A percentile compares a stretch with the other conserved stretches of the same genome.
phyloP scores from a whole-genome alignment of 2,888 invertebrate genomes.

The Cryptocheilus praepositus region DNA sequence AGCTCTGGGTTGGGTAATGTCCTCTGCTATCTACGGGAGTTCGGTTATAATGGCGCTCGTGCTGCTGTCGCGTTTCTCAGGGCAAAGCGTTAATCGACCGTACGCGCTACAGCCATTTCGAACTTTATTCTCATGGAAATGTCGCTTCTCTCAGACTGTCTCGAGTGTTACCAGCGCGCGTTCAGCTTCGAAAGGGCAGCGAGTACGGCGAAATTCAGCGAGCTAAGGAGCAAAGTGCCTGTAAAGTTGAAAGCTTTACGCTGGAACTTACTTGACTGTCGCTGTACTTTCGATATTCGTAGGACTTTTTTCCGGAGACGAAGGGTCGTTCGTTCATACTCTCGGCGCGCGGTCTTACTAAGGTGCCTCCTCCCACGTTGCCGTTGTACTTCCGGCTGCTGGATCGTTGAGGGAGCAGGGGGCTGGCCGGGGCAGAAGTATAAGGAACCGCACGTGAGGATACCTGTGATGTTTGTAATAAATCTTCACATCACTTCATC shows the following conservation, averaged over 20 bases:
- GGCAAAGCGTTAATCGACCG: too few species aligned
- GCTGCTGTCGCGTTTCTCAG: too few species aligned
- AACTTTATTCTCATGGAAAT: conserved; percentile 33
- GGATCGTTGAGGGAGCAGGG: conserved; percentile 76
- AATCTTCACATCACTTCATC: background rate
- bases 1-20: too few species aligned
- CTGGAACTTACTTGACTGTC: conserved; percentile 75
- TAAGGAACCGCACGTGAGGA: conserved; percentile 61
- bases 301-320: conserved; percentile 79
- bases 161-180: background rate
- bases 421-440: conserved; percentile 76
- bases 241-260: conserved; percentile 1
- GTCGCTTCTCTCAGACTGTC: too few species aligned
- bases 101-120: conserved; percentile 24
- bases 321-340: conserved; percentile 80
- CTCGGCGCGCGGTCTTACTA: conserved; percentile 68
- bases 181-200: background rate
- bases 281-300: conserved; percentile 75
- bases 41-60: too few species aligned
- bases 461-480: conserved; percentile 30
- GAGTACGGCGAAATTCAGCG: conserved; percentile 1
- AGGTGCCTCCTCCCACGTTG: conserved; percentile 69
- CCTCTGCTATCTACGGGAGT: too few species aligned
- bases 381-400: conserved; percentile 74
- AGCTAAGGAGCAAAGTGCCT: conserved; percentile 18